Conservation (phyloP, 1,140 invertebrate genomes). For the Drosophila subpulchrella region DNA sequence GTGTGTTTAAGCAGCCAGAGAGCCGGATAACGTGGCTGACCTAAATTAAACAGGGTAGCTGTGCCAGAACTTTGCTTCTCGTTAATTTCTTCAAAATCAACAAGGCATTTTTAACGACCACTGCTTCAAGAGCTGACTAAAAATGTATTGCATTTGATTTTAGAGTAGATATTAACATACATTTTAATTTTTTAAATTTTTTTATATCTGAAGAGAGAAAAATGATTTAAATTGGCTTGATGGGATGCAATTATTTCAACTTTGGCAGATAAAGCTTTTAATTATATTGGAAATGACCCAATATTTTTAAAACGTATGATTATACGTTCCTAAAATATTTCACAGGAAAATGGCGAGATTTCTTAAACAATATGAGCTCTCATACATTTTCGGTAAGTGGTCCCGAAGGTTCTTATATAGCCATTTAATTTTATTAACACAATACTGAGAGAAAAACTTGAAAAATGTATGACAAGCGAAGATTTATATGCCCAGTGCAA, state of each 20-base stretch:
- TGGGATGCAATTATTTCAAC: no score
- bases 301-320: no score
- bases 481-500: conserved; percentile 48
- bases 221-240: no score
- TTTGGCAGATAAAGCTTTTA: no score
- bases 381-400: conserved; percentile 4
- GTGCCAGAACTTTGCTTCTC: conserved; percentile 22
- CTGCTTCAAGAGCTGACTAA: neutral
- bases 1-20: conserved; percentile 51
- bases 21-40: conserved; percentile 49
- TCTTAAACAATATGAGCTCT: neutral
- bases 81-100: conserved; percentile 34
- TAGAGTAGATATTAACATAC: neutral
- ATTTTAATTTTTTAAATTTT: no score
- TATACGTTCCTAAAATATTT: neutral
- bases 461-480: conserved; percentile 56
- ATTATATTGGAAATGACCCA: no score
- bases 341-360: neutral
- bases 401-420: conserved; percentile 16
- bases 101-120: conserved; percentile 3
- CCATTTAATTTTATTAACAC: conserved; percentile 60
- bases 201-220: no score
- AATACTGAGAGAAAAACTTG: conserved; percentile 32
- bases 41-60: conserved; percentile 36
- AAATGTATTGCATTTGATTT: neutral